These are phyloP conservation scores for Nemotelus pantherinus DNA, from an alignment of 2,888 invertebrate species.

Conservation along the genomic window DNA sequence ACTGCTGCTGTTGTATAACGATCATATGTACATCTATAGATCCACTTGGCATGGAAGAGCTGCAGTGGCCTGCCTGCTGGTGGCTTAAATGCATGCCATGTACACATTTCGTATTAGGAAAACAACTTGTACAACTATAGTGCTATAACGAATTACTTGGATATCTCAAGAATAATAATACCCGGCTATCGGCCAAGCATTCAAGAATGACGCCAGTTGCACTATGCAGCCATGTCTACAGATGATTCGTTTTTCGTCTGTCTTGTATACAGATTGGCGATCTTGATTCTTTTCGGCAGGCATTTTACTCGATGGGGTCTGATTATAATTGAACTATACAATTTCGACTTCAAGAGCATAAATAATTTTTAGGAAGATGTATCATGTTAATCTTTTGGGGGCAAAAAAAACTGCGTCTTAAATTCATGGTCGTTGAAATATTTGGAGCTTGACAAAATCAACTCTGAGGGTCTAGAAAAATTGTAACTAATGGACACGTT, in stretches of 20 bases:
- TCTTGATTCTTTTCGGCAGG: slow-evolving; percentile 25
- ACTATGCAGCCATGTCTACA: slow-evolving; percentile 9
- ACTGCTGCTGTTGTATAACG: background rate
- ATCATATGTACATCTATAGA: background rate
- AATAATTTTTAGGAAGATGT: slow-evolving; percentile 5
- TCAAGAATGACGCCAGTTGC: slow-evolving; percentile 24
- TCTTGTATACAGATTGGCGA: background rate
- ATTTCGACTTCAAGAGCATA: slow-evolving; percentile 15
- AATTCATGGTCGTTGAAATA: background rate
- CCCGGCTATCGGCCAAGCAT: background rate
- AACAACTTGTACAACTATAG: background rate
- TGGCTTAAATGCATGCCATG: slow-evolving; percentile 5
- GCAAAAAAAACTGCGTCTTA: background rate
- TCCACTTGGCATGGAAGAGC: background rate
- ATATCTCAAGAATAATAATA: background rate
- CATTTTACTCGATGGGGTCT: background rate
- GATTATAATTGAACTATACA: slow-evolving; percentile 19
- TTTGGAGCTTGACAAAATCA: no score
- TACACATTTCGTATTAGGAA: slow-evolving; percentile 5
- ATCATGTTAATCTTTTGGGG: slow-evolving; percentile 9
- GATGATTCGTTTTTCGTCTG: background rate
- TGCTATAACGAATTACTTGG: background rate
- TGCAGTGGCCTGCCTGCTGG: background rate
- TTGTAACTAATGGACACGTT: background rate
- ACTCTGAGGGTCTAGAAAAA: no score